Conservation (phyloP, 2,888 invertebrate species). For the Drosophila nr. medialis region DNA sequence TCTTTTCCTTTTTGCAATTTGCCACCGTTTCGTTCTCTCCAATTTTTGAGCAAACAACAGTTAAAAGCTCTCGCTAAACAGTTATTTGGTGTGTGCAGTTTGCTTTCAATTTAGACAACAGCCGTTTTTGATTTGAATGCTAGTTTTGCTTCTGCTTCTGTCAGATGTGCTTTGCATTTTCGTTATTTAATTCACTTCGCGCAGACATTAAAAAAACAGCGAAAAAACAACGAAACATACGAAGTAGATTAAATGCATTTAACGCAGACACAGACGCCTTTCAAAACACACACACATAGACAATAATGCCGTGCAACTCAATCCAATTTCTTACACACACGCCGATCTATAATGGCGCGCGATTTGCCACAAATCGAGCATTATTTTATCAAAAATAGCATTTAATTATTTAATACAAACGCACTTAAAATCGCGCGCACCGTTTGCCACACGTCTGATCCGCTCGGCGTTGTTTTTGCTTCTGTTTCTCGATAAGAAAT, state of each 20-base stretch:
- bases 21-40: conserved; percentile 30
- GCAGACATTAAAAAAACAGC: conserved; percentile 35
- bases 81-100: conserved; percentile 43
- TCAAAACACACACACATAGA: conserved; percentile 2
- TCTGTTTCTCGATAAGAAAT: conserved; percentile 37
- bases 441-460: conserved; percentile 44
- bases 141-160: conserved; percentile 39
- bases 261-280: conserved; percentile 27
- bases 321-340: conserved; percentile 26
- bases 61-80: conserved; percentile 54
- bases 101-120: conserved; percentile 32
- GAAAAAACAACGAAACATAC: conserved; percentile 10
- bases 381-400: conserved; percentile 41
- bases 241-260: conserved; percentile 42
- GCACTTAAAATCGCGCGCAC: conserved; percentile 56
- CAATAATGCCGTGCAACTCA: conserved; percentile 5
- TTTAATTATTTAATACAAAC: conserved; percentile 55
- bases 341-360: conserved; percentile 23
- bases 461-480: conserved; percentile 59
- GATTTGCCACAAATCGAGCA: conserved; percentile 17
- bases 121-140: conserved; percentile 33
- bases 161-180: conserved; percentile 35
- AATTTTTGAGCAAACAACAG: conserved; percentile 59
- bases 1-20: conserved; percentile 27
- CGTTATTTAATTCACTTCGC: conserved; percentile 37